phyloP scores from a whole-genome alignment of 2,888 invertebrate genomes.

The Sinohyriopsis cumingii region DNA sequence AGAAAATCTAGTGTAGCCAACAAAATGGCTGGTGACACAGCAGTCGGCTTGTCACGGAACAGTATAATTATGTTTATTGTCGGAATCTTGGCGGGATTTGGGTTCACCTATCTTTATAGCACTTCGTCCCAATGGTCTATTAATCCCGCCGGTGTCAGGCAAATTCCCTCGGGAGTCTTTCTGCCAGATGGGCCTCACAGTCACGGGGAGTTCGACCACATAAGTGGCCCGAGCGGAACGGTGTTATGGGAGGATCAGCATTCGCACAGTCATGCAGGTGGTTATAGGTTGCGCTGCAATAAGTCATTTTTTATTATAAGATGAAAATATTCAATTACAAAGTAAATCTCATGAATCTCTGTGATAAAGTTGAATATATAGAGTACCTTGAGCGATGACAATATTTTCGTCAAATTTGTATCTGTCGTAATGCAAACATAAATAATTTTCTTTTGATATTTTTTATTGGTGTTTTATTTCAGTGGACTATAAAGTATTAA shows the following conservation, averaged over 20 bases:
- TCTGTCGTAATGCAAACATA: too few relatives aligned
- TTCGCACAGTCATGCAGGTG: slow-evolving; percentile 47
- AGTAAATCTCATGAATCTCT: too few relatives aligned
- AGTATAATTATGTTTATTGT: slow-evolving; percentile 42
- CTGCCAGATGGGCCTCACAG: slow-evolving; percentile 48
- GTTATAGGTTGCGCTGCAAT: not conserved
- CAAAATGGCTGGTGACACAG: not conserved
- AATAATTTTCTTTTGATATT: too few relatives aligned
- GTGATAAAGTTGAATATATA: too few relatives aligned
- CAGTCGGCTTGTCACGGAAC: slow-evolving; percentile 16
- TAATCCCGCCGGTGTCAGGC: too few relatives aligned
- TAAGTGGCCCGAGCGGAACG: slow-evolving; percentile 37
- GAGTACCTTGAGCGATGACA: too few relatives aligned
- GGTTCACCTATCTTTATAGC: slow-evolving; percentile 37
- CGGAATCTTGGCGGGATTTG: slow-evolving; percentile 46
- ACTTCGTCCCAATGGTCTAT: slow-evolving; percentile 8
- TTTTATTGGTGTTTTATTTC: too few relatives aligned
- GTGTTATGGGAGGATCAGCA: slow-evolving; percentile 43
- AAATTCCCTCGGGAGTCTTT: slow-evolving; percentile 12
- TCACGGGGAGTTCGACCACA: slow-evolving; percentile 42
- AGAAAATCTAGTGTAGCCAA: too few relatives aligned
- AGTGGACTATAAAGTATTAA: too few relatives aligned
- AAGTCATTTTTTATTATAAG: not conserved
- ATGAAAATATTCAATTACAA: not conserved
- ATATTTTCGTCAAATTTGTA: too few relatives aligned